These are phyloP conservation scores for Kryptolebias ocellatus DNA, from an alignment of 2,797 vertebrate species.

Conservation along the genomic window DNA sequence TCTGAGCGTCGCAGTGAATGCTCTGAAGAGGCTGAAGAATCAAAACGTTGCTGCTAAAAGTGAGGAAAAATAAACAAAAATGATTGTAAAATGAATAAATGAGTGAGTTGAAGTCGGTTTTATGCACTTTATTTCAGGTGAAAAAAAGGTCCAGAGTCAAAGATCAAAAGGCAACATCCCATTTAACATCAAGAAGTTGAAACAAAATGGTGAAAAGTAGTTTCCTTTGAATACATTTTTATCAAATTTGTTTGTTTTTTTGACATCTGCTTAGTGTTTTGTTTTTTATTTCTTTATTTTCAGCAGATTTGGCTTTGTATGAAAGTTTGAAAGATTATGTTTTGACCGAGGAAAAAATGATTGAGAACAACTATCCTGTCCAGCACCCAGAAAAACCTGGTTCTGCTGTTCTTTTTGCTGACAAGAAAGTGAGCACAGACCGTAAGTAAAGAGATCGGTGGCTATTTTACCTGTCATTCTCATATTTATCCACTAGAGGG, in stretches of 20 bases:
- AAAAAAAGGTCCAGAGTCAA: constrained; percentile 49
- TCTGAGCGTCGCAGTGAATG: constrained; percentile 85
- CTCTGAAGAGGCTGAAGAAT: constrained; percentile 85
- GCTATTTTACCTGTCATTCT: not conserved
- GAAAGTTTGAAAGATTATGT: constrained; percentile 81
- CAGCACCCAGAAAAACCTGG: constrained; percentile 79
- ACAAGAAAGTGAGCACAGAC: constrained; percentile 69
- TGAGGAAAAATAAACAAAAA: constrained; percentile 11
- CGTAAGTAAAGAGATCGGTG: constrained; percentile 65
- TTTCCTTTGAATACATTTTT: constrained; percentile 1
- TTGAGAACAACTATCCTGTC: constrained; percentile 82
- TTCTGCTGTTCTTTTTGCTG: constrained; percentile 73
- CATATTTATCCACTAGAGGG: constrained; percentile 47
- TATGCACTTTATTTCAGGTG: constrained; percentile 55
- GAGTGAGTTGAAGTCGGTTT: not conserved
- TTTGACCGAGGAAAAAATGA: constrained; percentile 79
- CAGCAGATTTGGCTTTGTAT: constrained; percentile 77
- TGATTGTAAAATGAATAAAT: not conserved
- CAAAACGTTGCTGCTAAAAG: constrained; percentile 74
- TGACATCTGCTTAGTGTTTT: not conserved
- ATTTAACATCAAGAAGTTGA: constrained; percentile 61
- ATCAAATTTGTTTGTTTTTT: constrained; percentile 1
- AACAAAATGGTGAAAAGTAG: constrained; percentile 66
- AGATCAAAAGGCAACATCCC: constrained; percentile 76
- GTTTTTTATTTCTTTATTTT: not conserved